Base-by-base conservation (phyloP, 2,797 vertebrate species). In the Apogon hyalosoma region DNA sequence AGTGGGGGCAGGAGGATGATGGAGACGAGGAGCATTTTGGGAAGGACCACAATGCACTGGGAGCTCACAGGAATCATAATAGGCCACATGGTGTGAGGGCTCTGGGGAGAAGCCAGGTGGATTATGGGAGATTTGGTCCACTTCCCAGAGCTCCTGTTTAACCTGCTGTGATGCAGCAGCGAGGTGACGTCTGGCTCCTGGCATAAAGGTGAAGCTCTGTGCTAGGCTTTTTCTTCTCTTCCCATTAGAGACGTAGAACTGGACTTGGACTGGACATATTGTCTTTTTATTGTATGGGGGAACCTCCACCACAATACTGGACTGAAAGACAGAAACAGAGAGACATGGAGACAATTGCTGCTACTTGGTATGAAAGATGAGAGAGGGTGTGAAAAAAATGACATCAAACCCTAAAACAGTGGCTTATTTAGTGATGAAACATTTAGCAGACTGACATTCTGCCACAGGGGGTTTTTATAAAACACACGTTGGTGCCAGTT, bases 181-280 rank as follows among this genome's bases (percentile, higher is more conserved):
- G 31, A 47, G 4, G 41, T 19, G 66, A 11, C 1, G 16, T 19
- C 64, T 14, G 18, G 45, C 43, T 18, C 0, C 67, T 0, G 84
- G 79, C 81, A 96, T 91, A 18, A 94, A 98, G 65, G 94, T 97
- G 87, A 98, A 97, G 82, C 83, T 95, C 62, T 97, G 96, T 46
- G 91, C 90, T 16, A 94, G 92, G 83, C 97, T 98, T 87, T 94
- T 94, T 90, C 95, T 97, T 86, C 95, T 96, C 88, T 97, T 98
- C 74, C 97, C 97, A 45, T 98, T 98, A 59, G 96, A 97, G 80
- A 98, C 88, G 80, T 95, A 97, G 92, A 98, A 98, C 73, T 97
- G 96, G 88, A 98, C 96, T 62, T 97, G 96, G 76, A 94, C 90
- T 2, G 94, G 92, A 50, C 93, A 80, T 19, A 90, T 77, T 42